phyloP scores from a whole-genome alignment of 2,888 invertebrate genomes.

The Pachymerium ferrugineum region DNA sequence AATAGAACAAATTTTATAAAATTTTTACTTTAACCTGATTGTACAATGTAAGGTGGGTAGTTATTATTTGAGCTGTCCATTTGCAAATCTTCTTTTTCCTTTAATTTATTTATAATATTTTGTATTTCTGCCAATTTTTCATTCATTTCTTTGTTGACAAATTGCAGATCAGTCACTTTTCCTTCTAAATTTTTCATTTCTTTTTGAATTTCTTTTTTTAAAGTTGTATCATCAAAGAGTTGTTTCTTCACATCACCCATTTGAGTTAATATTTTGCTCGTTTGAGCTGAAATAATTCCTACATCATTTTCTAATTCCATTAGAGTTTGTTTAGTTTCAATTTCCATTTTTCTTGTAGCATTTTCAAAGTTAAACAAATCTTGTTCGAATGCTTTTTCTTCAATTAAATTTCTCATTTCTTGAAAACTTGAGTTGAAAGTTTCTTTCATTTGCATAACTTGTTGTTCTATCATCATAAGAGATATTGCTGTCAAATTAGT shows the following conservation, averaged over 20 bases:
- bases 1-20: background rate
- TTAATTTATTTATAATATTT: background rate
- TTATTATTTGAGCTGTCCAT: background rate
- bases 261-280: background rate
- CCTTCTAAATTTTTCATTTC: background rate
- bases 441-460: too few relatives aligned
- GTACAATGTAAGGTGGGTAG: background rate
- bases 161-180: background rate
- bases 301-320: background rate
- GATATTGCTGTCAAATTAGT: too few relatives aligned
- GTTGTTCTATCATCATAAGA: too few relatives aligned
- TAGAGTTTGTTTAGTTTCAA: too few relatives aligned
- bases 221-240: background rate
- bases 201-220: background rate
- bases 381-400: too few relatives aligned
- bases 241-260: background rate
- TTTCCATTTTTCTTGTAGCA: too few relatives aligned
- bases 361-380: too few relatives aligned
- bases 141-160: background rate
- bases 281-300: background rate
- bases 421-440: too few relatives aligned
- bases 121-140: background rate
- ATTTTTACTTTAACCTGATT: background rate
- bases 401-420: too few relatives aligned
- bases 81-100: background rate